A percentile compares a stretch with the other conserved stretches of the same genome.
phyloP scores from a whole-genome alignment of 2,797 vertebrate genomes.

The Streptopelia turtur region DNA sequence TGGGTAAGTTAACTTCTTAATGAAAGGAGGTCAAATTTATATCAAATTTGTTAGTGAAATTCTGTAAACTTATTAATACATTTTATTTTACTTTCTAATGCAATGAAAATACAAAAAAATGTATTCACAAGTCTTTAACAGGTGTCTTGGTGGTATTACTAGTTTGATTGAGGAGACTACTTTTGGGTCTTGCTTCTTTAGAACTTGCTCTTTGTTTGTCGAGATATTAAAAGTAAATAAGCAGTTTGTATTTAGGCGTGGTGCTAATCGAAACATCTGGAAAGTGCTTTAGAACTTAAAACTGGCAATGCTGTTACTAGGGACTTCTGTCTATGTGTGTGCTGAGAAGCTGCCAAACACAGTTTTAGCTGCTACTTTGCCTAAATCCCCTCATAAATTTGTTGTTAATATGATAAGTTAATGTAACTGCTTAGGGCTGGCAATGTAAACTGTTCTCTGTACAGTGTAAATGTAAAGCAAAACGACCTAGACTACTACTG shows the following conservation, averaged over 20 bases:
- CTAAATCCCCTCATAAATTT: neutral
- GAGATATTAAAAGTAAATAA: neutral
- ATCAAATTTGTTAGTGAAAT: neutral
- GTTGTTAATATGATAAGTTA: neutral
- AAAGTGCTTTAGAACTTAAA: neutral
- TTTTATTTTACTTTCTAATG: neutral
- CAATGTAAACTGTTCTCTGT: neutral
- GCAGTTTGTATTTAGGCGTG: neutral
- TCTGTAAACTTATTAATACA: neutral
- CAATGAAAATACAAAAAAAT: neutral
- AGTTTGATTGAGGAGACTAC: neutral
- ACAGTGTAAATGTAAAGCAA: neutral
- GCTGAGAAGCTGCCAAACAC: neutral
- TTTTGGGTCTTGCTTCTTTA: neutral
- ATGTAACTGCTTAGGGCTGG: neutral
- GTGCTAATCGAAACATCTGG: neutral
- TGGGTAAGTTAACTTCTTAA: slow-evolving; percentile 83
- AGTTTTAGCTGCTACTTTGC: neutral
- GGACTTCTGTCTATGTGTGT: neutral
- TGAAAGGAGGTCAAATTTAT: neutral
- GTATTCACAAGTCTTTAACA: neutral
- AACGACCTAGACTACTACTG: neutral
- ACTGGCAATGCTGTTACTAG: neutral
- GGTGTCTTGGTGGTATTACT: neutral
- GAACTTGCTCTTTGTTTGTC: neutral